Percentiles rank a stretch among this genome's conserved stretches.
phyloP scores from a whole-genome alignment of 2,113 vertebrate species.

The Python bivittatus region DNA sequence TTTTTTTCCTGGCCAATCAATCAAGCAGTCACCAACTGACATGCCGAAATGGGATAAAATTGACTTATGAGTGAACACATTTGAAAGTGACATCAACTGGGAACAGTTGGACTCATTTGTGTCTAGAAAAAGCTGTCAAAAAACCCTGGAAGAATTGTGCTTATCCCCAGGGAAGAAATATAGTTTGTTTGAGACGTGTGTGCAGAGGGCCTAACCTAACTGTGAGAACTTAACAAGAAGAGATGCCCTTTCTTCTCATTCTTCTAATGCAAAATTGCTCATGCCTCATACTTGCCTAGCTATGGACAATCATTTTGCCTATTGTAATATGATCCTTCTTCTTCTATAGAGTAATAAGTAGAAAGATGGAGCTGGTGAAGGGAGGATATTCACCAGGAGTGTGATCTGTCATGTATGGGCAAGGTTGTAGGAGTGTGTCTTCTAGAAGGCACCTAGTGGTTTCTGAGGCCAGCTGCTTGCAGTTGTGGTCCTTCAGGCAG shows the following conservation, averaged over 20 bases:
- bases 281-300: neutral
- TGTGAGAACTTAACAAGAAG: no score
- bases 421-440: no score
- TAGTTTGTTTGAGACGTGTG: neutral
- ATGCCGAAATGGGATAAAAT: neutral
- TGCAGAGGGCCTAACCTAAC: neutral
- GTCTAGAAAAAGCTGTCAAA: neutral
- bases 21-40: neutral
- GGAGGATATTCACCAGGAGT: no score
- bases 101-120: neutral
- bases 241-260: neutral
- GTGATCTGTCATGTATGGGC: no score
- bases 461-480: no score
- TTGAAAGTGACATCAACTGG: neutral
- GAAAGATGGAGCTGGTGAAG: no score
- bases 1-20: neutral
- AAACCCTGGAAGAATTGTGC: neutral
- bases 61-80: neutral
- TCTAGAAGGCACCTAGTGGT: no score
- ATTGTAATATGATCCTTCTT: no score
- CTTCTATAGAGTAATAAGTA: no score
- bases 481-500: no score
- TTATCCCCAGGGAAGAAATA: neutral
- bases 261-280: neutral
- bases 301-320: no score